A percentile compares a stretch with the other conserved stretches of the same genome.
Conservation (phyloP, 2,888 invertebrate genomes). For the Osmoderma eremita region DNA sequence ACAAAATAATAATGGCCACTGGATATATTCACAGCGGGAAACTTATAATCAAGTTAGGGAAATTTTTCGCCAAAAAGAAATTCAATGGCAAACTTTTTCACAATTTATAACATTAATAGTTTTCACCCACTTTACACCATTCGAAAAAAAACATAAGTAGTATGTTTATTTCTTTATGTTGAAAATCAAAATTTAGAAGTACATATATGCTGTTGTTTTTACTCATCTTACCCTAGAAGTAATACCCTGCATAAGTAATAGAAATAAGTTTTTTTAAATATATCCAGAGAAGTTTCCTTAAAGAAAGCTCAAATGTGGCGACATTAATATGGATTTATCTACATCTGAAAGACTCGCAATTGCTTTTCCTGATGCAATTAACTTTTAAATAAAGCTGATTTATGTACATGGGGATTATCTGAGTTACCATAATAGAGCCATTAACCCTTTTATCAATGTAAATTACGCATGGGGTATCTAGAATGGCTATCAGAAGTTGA, state of each 20-base stretch:
- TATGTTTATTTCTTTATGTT: background rate
- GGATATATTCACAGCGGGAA: too few species aligned
- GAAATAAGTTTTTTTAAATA: background rate
- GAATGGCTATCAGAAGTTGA: conserved; percentile 41
- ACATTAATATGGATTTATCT: conserved; percentile 25
- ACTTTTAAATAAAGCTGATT: conserved; percentile 43
- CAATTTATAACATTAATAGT: too few species aligned
- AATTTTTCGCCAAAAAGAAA: too few species aligned
- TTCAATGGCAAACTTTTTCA: too few species aligned
- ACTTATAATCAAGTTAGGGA: too few species aligned
- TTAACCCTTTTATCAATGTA: conserved; percentile 45
- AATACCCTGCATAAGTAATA: background rate
- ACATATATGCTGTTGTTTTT: too few species aligned
- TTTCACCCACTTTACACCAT: too few species aligned
- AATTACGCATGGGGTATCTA: conserved; percentile 44
- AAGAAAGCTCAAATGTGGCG: background rate
- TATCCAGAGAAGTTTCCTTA: background rate
- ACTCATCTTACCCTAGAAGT: background rate
- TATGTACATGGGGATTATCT: conserved; percentile 41
- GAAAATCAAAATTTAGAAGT: background rate
- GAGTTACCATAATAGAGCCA: conserved; percentile 43
- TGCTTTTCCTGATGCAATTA: conserved; percentile 41
- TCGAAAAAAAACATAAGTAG: too few species aligned
- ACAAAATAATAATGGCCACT: too few species aligned
- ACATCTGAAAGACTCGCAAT: conserved; percentile 38